Evolutionary conservation across 1,140 invertebrate species (phyloP).

Genomic region (Lerema accius): DNA sequence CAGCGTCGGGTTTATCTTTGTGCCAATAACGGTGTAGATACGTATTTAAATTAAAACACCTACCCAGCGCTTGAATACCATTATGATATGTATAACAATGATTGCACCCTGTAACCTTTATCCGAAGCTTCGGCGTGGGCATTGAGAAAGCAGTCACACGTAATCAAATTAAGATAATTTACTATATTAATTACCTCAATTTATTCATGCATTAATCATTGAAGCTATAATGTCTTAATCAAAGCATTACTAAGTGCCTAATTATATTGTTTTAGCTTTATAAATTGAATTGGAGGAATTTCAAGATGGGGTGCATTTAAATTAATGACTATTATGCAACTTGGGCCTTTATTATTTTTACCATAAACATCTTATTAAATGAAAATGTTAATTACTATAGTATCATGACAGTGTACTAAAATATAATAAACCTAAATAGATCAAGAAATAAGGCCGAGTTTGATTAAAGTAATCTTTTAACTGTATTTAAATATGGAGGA

Average conservation of each 20-base stretch:
- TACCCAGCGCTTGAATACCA: slow-evolving; percentile 31
- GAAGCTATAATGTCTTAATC: slow-evolving; percentile 1
- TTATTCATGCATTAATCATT: slow-evolving; percentile 16
- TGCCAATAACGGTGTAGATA: slow-evolving; percentile 57
- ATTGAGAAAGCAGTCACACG: slow-evolving; percentile 26
- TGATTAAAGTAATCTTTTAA: slow-evolving; percentile 48
- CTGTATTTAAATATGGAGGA: slow-evolving; percentile 51
- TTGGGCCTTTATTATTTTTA: no score
- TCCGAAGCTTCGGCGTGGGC: slow-evolving; percentile 25
- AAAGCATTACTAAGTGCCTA: no score
- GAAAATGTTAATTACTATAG: no score
- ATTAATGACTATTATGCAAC: no score
- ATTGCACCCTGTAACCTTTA: slow-evolving; percentile 33
- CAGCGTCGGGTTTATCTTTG: slow-evolving; percentile 59
- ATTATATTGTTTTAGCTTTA: no score
- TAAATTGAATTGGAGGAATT: no score
- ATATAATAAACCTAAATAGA: neutral
- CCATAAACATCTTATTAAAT: no score
- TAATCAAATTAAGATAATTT: slow-evolving; percentile 31
- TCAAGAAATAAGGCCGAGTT: slow-evolving; percentile 21
- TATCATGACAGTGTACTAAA: neutral
- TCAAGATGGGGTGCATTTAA: no score
- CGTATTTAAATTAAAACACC: slow-evolving; percentile 36
- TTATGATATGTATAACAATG: slow-evolving; percentile 34
- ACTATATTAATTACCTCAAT: slow-evolving; percentile 20